Conservation (phyloP, 2,888 invertebrate genomes). For the Pedicia rivosa region DNA sequence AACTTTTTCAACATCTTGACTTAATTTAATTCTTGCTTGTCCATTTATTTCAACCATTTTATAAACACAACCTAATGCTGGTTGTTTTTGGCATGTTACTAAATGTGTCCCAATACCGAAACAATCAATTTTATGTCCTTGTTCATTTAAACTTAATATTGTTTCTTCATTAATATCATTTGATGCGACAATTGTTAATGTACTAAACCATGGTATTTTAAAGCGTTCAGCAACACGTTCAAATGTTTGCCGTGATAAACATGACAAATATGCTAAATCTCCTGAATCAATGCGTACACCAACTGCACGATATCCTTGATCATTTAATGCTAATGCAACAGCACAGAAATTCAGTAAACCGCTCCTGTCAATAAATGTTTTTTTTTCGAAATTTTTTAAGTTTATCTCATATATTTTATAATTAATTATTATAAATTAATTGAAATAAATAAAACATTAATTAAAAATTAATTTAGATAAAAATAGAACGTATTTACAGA, state of each 20-base stretch:
- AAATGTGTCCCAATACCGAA: slow-evolving; percentile 98
- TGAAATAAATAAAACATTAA: too few species aligned
- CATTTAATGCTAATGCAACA: slow-evolving; percentile 80
- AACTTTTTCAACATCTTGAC: slow-evolving; percentile 93
- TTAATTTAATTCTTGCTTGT: slow-evolving; percentile 84
- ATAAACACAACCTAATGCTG: slow-evolving; percentile 96
- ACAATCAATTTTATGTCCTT: slow-evolving; percentile 89
- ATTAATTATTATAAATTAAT: too few species aligned
- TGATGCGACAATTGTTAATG: slow-evolving; percentile 79
- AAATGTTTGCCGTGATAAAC: slow-evolving; percentile 63
- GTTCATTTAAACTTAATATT: slow-evolving; percentile 90
- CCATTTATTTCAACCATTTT: slow-evolving; percentile 92
- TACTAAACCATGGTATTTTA: slow-evolving; percentile 74
- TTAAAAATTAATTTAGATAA: too few species aligned
- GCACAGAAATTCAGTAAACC: slow-evolving; percentile 96
- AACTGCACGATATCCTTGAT: slow-evolving; percentile 74
- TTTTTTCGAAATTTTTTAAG: too few species aligned
- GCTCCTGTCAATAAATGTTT: slow-evolving; percentile 63
- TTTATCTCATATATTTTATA: too few species aligned
- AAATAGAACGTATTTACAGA: too few species aligned
- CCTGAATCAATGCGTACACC: slow-evolving; percentile 96
- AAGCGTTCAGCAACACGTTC: slow-evolving; percentile 50
- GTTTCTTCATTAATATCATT: slow-evolving; percentile 99
- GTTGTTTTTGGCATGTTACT: slow-evolving; percentile 46
- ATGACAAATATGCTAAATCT: slow-evolving; percentile 89